Evolutionary conservation across 2,113 vertebrate genomes (phyloP).

Genomic region (Irena cyanogastra): DNA sequence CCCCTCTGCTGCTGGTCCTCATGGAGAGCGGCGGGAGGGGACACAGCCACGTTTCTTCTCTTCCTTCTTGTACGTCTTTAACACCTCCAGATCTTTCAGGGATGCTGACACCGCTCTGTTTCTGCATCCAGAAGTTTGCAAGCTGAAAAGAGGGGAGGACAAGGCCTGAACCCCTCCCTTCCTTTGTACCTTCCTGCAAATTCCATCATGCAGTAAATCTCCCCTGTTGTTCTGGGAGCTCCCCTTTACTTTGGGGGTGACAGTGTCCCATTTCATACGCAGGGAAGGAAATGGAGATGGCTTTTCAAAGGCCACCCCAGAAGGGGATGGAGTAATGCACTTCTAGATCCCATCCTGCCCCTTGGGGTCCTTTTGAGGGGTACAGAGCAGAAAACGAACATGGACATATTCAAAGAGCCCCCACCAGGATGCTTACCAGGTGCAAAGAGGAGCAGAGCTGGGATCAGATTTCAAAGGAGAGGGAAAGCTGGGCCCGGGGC

Average conservation of each 20-base stretch:
- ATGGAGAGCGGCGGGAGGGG: rapidly evolving
- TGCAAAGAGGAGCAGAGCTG: neutral
- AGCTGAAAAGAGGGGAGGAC: rapidly evolving
- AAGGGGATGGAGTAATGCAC: rapidly evolving
- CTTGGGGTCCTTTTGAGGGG: neutral
- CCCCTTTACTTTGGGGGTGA: neutral
- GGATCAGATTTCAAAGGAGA: neutral
- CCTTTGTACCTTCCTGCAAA: neutral
- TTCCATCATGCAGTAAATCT: neutral
- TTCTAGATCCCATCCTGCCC: neutral
- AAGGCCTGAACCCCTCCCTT: neutral
- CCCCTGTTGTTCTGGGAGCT: neutral
- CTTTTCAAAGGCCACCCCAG: neutral
- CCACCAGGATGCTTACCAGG: neutral
- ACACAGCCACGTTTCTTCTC: neutral
- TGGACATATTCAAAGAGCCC: neutral
- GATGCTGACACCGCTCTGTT: neutral
- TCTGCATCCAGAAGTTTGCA: neutral
- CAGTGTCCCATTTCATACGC: neutral
- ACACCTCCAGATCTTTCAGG: neutral
- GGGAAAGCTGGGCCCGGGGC: neutral
- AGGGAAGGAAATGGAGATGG: neutral
- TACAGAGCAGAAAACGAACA: neutral
- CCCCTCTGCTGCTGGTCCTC: neutral
- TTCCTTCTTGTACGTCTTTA: neutral